Percentiles rank a stretch among this genome's conserved stretches.
These are phyloP conservation scores for Oscheius myriophilus DNA, from an alignment of 2,888 invertebrate species.

Conservation along the genomic window DNA sequence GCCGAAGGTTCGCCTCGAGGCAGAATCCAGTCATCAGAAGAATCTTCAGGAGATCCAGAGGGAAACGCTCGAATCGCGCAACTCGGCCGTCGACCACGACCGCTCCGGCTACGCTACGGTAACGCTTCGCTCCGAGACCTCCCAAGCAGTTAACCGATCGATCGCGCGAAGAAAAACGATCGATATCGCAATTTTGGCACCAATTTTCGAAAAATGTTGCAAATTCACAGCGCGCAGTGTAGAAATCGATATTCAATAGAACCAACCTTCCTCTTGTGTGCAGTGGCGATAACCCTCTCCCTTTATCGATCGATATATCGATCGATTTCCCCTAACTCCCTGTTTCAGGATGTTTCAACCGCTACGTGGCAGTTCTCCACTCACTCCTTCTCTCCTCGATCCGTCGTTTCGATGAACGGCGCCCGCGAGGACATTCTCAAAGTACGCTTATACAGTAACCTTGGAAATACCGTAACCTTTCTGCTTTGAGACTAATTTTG, in stretches of 20 bases:
- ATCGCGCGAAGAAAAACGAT: no score
- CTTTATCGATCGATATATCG: no score
- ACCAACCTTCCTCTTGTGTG: no score
- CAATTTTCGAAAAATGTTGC: slow-evolving; percentile 7
- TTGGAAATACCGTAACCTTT: background rate
- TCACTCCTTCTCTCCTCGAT: slow-evolving; percentile 67
- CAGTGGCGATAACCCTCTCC: no score
- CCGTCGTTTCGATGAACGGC: slow-evolving; percentile 69
- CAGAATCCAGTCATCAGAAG: background rate
- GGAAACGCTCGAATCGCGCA: slow-evolving; percentile 60
- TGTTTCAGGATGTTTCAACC: slow-evolving; percentile 65
- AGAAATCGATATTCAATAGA: background rate
- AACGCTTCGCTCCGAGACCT: slow-evolving; percentile 13
- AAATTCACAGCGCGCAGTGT: background rate
- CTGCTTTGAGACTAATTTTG: slow-evolving; percentile 3
- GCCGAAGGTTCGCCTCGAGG: slow-evolving; percentile 51
- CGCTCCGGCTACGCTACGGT: slow-evolving; percentile 67
- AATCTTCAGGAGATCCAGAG: slow-evolving; percentile 53
- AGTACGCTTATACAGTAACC: slow-evolving; percentile 36
- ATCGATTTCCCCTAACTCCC: slow-evolving; percentile 11
- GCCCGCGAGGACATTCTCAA: slow-evolving; percentile 63
- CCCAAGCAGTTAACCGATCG: no score
- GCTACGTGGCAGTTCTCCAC: slow-evolving; percentile 68
- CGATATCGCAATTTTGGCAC: background rate
- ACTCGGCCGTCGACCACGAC: slow-evolving; percentile 52